Base-by-base conservation (phyloP, 2,113 vertebrate species). In the Lampris megalopsis region DNA sequence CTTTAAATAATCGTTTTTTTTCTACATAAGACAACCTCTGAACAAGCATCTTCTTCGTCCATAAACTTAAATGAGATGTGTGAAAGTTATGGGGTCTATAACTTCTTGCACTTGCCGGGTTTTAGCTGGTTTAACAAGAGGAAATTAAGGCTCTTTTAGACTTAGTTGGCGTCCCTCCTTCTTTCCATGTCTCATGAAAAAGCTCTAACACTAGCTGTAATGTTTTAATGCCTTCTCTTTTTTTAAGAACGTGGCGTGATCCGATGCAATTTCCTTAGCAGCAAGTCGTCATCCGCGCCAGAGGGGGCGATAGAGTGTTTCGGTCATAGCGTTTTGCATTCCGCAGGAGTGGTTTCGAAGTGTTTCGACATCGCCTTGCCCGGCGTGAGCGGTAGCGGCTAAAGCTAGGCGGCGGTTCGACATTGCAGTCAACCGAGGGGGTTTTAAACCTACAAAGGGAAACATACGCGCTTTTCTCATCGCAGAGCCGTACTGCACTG, bases 341-440 rank as follows among this genome's bases (percentile, higher is more conserved):
- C 54, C 3, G 83, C 65, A 84, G 92, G 91, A 81, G 92, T 83
- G 87, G 91, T 71, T 24, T 24, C 68, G 45, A 24, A 58, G 47
- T 82, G 84, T 83, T 85, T 78, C 84, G 83, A 81, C 82, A 81
- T 84, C 82, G 37, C 79, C 84, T 81, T 83, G 83, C 73, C 81
- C 88, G 93, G 92, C 86, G 91, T 90, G 85, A 89, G 84, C 68
- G 73, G 75, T 59, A 52, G 63, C 75, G 69, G 63, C 71, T 83
- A 47, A 81, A n/a, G 70, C 68, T 91, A 72, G 43, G 91, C 91
- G 92, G 64, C 90, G 52, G 62, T 70, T 81, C 54, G 52, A 79
- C 24, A 65, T 40, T 82, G 86, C 75, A 86, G 84, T 82, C 86
- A 83, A 72, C 77, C 47, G 56, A 54, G 35, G 59, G 77, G 13